Evolutionary conservation across 2,113 vertebrate genomes (phyloP), one percentile per base, ranked within the genome.

Genomic region (Corythornis vintsioides): DNA sequence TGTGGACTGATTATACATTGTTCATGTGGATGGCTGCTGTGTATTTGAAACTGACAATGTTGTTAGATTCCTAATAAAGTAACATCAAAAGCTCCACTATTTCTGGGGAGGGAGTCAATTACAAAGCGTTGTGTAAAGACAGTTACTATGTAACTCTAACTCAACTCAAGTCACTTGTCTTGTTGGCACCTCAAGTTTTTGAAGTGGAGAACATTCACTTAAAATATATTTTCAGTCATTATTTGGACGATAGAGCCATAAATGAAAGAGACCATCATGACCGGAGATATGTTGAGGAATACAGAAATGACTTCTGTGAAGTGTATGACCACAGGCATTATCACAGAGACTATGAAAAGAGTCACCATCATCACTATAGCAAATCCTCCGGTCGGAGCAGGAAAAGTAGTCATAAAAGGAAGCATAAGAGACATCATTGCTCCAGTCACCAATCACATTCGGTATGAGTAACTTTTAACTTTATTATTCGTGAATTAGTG

Each of bases 331-430:
- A 97, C 89, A 97, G 97, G 86, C 97, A 96, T 92, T 98, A 98
- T 93, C 98, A 98, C 92, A 98, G 96, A 91, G 98, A 99, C 93
- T 97, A 98, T 97, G 97, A 97, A 97, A 97, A 96, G 95, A 89
- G 92, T 96, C 97, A 98, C 77, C 94, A 94, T 97, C 97, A 98
- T 94, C 98, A 99, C 96, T 99, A 99, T 98, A 99, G 98, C 98
- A 99, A 99, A 97, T 99, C 98, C 43, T 99, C 99, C 29, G 98
- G 98, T 40, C 98, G 92, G 91, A 98, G 97, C 96, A 97, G 98
- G 57, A 98, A 98, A 96, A 99, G 98, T 98, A 98, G 98, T 93
- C 98, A 95, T 97, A 98, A 97, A 97, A 97, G 97, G 94, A 98
- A 97, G 90, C 98, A 83, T 95, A 98, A 97, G 86, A 98, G 94